Conservation (phyloP, 2,888 invertebrate species). For the Heliconius charithonia region DNA sequence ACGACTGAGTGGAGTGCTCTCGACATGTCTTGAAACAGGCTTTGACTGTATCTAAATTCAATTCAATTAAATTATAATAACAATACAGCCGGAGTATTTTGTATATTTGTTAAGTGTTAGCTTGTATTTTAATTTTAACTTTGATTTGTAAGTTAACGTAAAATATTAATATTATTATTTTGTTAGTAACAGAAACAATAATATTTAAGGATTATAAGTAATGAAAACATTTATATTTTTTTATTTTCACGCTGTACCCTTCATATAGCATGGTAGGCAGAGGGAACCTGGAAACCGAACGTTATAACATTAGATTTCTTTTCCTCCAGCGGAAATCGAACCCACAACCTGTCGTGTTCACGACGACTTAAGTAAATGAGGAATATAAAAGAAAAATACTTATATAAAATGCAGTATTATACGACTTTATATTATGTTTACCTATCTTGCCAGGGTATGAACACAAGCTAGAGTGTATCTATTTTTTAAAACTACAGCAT, state of each 20-base stretch:
- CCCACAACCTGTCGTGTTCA: too few species aligned
- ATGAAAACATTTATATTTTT: neutral
- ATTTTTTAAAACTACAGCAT: constrained; percentile 2
- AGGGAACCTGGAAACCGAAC: too few species aligned
- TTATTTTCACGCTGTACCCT: too few species aligned
- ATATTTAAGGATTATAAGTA: neutral
- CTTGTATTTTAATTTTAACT: neutral
- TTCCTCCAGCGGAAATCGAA: too few species aligned
- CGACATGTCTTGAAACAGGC: constrained; percentile 26
- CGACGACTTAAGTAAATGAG: neutral
- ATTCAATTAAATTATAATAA: constrained; percentile 29
- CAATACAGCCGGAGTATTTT: neutral
- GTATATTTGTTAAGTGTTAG: constrained; percentile 7
- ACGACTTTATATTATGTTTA: neutral
- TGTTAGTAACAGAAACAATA: neutral
- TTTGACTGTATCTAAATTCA: constrained; percentile 31
- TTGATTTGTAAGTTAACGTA: neutral
- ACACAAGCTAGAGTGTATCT: constrained; percentile 1
- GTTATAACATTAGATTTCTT: too few species aligned
- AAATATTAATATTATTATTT: neutral
- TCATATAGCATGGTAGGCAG: too few species aligned
- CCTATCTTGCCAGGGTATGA: neutral
- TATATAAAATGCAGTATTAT: neutral
- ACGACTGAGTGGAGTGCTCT: constrained; percentile 30
- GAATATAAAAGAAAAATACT: neutral